Percentiles rank a stretch among this genome's conserved stretches.
Evolutionary conservation across 2,888 invertebrate genomes (phyloP).

Genomic region (Eristalis tenax): DNA sequence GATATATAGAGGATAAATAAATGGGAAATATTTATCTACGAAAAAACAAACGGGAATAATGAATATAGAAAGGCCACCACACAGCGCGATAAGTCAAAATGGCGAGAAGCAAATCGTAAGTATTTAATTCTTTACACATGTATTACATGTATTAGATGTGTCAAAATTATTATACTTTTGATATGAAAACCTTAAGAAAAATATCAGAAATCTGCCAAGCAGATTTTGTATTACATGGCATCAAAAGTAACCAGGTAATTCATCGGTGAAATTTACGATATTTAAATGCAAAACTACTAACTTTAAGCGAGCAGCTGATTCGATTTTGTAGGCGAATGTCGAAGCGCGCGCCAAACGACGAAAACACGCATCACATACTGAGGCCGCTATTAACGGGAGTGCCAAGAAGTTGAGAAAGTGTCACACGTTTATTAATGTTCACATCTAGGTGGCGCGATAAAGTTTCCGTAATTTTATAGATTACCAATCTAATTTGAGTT

Average conservation of each 20-base stretch:
- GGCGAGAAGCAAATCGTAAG: conserved; percentile 62
- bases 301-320: conserved; percentile 69
- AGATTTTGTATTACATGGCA: conserved; percentile 42
- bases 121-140: conserved; percentile 52
- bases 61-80: conserved; percentile 62
- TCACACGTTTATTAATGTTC: not conserved
- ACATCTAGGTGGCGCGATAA: conserved; percentile 31
- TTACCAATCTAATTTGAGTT: not conserved
- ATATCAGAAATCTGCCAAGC: conserved; percentile 51
- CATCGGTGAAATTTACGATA: conserved; percentile 59
- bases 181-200: conserved; percentile 59
- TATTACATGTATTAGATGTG: conserved; percentile 43
- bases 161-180: conserved; percentile 44
- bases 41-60: conserved; percentile 41
- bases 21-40: conserved; percentile 38
- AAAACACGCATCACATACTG: conserved; percentile 69
- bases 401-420: conserved; percentile 46
- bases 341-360: conserved; percentile 71
- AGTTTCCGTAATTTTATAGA: not conserved
- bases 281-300: conserved; percentile 70
- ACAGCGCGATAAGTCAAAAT: conserved; percentile 71
- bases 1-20: conserved; percentile 31
- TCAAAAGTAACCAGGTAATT: conserved; percentile 41
- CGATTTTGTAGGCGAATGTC: conserved; percentile 69
- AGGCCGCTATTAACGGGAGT: conserved; percentile 54